Evolutionary conservation across 2,113 vertebrate genomes (phyloP).

Genomic region (Syngnathoides biaculeatus): DNA sequence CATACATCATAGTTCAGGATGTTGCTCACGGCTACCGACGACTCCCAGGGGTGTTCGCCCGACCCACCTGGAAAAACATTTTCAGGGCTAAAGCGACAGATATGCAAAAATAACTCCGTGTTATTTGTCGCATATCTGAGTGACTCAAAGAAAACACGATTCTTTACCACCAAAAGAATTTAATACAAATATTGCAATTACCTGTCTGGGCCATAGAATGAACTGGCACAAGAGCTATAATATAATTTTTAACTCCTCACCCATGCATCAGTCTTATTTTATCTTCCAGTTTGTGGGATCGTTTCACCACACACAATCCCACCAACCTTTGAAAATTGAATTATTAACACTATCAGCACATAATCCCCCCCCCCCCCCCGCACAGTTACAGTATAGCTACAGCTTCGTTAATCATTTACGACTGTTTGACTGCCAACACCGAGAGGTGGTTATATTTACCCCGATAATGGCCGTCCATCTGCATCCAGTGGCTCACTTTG

Average conservation of each 20-base stretch:
- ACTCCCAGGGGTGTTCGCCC: not conserved
- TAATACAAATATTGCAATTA: not conserved
- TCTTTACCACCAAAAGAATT: constrained; percentile 1
- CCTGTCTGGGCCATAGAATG: not conserved
- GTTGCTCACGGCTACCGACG: not conserved
- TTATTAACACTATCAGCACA: constrained; percentile 68
- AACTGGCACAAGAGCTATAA: not conserved
- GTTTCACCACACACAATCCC: constrained; percentile 24
- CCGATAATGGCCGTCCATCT: constrained; percentile 63
- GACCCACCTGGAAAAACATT: constrained; percentile 1
- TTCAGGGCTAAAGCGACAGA: not conserved
- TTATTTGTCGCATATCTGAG: not conserved
- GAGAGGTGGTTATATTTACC: constrained; percentile 76
- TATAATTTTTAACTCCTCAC: not conserved
- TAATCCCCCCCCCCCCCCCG: constrained; percentile 59
- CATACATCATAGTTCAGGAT: not conserved
- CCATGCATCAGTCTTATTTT: constrained; percentile 7
- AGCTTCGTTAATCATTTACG: constrained; percentile 71
- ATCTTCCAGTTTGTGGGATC: constrained; percentile 6
- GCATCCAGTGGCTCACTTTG: constrained; percentile 33
- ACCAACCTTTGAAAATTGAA: constrained; percentile 58
- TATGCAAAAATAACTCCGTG: not conserved
- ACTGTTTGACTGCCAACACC: constrained; percentile 69
- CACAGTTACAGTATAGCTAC: constrained; percentile 77
- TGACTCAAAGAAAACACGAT: constrained; percentile 15